Percentiles rank a stretch among this genome's conserved stretches.
These are phyloP conservation scores for Notolabrus celidotus DNA, from an alignment of 2,797 vertebrate species.

Conservation along the genomic window DNA sequence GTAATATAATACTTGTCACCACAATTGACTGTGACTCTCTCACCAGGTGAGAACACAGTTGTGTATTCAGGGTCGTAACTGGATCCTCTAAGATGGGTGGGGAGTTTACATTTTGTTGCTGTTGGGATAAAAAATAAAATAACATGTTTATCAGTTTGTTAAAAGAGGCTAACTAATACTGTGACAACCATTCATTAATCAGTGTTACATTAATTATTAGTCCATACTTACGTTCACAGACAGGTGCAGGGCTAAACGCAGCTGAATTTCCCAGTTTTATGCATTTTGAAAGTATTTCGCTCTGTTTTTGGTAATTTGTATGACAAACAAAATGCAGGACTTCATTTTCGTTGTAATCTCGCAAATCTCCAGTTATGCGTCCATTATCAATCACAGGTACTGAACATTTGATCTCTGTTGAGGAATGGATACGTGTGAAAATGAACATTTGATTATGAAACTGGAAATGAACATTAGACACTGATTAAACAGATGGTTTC, in stretches of 20 bases:
- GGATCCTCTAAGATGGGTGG: conserved; percentile 46
- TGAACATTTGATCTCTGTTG: conserved; percentile 44
- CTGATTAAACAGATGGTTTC: no score
- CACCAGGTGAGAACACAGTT: conserved; percentile 46
- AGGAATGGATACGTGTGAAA: background rate
- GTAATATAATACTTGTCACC: fast-evolving
- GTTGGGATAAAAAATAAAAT: background rate
- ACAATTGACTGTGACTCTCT: conserved; percentile 42
- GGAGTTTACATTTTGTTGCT: conserved; percentile 65
- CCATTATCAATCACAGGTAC: conserved; percentile 30
- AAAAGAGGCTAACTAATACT: background rate
- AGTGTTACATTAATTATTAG: background rate
- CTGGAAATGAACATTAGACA: background rate
- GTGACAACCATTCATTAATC: background rate
- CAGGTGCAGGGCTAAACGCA: conserved; percentile 62
- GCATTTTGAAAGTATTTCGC: conserved; percentile 40
- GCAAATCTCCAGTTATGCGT: fast-evolving
- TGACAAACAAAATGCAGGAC: conserved; percentile 38
- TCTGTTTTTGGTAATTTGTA: fast-evolving
- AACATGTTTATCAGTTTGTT: conserved; percentile 8
- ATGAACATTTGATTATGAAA: background rate
- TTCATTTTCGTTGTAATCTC: conserved; percentile 3
- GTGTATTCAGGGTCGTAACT: background rate
- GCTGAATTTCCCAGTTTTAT: background rate
- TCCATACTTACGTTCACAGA: conserved; percentile 57